Evolutionary conservation across 2,888 invertebrate genomes (phyloP), one percentile per base, ranked within the genome.

Genomic region (Gastracanthus pulcherrimus): DNA sequence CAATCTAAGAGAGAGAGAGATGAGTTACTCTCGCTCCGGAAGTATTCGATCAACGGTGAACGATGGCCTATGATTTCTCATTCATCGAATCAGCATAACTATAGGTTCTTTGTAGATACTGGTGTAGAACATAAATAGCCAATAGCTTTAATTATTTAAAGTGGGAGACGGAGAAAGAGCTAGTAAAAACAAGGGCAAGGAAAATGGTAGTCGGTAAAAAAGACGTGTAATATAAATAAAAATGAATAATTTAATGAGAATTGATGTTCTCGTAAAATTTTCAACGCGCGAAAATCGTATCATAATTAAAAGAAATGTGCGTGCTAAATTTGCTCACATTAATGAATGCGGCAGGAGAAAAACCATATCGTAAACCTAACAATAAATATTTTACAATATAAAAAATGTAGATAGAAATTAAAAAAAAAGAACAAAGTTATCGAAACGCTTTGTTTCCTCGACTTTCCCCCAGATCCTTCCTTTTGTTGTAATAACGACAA

Each of bases 71-170:
- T 85, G 80, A 87, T 87, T 88, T 87, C 84, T 85, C 86, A 85
- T 89, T 88, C 87, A 87, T 87, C 88, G 87, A 89, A 87, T 88
- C 87, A 87, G 87, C 87, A 86, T 86, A 88, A 87, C 86, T 89
- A n/a, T n/a, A 89, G 87, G 86, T 89, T 90, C 88, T 87, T 89
- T 91, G 90, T 91, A 91, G 91, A 91, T 91, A 91, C 87, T 87
- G 87, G 88, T 88, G 89, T 90, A 89, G 86, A 87, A 86, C 86
- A 85, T 89, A 89, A 87, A 88, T 88, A 91, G 89, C 89, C 86
- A 87, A 90, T 91, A 91, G 91, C 90, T 91, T 91, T 91, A 91
- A 90, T 90, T 90, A 91, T 90, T 91, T 90, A 89, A 90, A 89
- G 86, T 87, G 86, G 88, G 87, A 86, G 85, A 87, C 88, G 87